Conservation (phyloP, 2,797 vertebrate species). For the Sebastiscus tertius region DNA sequence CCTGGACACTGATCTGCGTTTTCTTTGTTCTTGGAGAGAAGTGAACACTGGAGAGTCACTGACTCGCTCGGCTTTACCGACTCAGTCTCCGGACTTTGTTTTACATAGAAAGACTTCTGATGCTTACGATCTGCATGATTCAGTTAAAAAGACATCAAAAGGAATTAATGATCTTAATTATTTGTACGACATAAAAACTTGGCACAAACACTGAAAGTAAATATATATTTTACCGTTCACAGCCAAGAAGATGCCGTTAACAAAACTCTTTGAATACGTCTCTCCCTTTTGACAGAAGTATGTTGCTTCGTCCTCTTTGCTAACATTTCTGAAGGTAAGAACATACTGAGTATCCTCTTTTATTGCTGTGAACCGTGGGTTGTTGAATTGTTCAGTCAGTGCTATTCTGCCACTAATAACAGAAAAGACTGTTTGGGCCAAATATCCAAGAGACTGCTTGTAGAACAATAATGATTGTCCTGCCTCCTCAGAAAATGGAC, state of each 20-base stretch:
- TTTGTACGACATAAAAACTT: not conserved
- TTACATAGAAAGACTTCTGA: not conserved
- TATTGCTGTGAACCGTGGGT: not conserved
- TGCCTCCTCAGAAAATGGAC: rapidly evolving
- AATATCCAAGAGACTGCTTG: conserved; percentile 15
- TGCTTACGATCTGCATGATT: not conserved
- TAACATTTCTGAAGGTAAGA: conserved; percentile 38
- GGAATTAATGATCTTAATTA: not conserved
- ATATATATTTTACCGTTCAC: conserved; percentile 25
- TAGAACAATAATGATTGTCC: not conserved
- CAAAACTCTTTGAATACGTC: rapidly evolving
- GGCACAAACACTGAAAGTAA: not conserved
- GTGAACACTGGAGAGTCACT: no score
- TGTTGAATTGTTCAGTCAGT: not conserved
- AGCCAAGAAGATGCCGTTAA: not conserved
- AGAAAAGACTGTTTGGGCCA: rapidly evolving
- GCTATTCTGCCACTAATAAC: rapidly evolving
- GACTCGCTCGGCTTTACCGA: no score
- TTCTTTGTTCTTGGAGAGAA: no score
- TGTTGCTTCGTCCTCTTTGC: conserved; percentile 41
- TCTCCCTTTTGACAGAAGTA: conserved; percentile 33
- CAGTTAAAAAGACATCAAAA: not conserved
- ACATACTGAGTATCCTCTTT: not conserved
- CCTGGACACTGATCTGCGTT: no score
- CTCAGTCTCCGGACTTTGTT: no score